Evolutionary conservation across 2,888 invertebrate genomes (phyloP).

Genomic region (Drosophila barbarae): DNA sequence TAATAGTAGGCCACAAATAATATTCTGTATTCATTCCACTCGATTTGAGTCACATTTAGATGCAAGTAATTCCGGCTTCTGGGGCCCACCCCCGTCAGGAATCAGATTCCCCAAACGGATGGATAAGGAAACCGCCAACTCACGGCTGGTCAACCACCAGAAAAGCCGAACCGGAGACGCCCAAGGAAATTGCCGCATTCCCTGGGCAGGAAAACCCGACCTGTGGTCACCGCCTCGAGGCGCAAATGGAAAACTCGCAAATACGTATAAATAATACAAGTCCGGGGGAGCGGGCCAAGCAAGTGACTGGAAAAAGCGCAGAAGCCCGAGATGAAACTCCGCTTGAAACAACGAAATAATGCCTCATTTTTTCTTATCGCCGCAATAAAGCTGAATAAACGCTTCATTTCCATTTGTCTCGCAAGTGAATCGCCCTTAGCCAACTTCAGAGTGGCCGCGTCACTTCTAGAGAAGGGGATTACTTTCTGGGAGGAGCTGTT

Average conservation of each 20-base stretch:
- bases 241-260: slow-evolving; percentile 56
- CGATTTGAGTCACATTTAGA: slow-evolving; percentile 77
- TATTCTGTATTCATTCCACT: slow-evolving; percentile 67
- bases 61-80: slow-evolving; percentile 68
- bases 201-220: slow-evolving; percentile 54
- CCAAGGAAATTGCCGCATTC: slow-evolving; percentile 67
- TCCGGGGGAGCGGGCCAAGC: slow-evolving; percentile 6
- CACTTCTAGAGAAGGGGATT: slow-evolving; percentile 41
- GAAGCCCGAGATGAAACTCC: slow-evolving; percentile 46
- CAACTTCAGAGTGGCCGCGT: slow-evolving; percentile 53
- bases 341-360: slow-evolving; percentile 70
- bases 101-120: slow-evolving; percentile 35
- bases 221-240: slow-evolving; percentile 61
- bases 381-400: slow-evolving; percentile 79
- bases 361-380: slow-evolving; percentile 76
- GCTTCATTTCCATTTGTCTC: slow-evolving; percentile 78
- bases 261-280: slow-evolving; percentile 55
- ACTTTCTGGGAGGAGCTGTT: slow-evolving; percentile 8
- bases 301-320: slow-evolving; percentile 30
- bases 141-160: slow-evolving; percentile 54
- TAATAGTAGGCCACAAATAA: background rate
- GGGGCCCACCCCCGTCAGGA: slow-evolving; percentile 48
- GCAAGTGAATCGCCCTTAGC: slow-evolving; percentile 68
- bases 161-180: slow-evolving; percentile 60
- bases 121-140: slow-evolving; percentile 64